Evolutionary conservation across 1,140 invertebrate genomes (phyloP), one percentile per base, ranked within the genome.

Genomic region (Himalopsyche phryganea): DNA sequence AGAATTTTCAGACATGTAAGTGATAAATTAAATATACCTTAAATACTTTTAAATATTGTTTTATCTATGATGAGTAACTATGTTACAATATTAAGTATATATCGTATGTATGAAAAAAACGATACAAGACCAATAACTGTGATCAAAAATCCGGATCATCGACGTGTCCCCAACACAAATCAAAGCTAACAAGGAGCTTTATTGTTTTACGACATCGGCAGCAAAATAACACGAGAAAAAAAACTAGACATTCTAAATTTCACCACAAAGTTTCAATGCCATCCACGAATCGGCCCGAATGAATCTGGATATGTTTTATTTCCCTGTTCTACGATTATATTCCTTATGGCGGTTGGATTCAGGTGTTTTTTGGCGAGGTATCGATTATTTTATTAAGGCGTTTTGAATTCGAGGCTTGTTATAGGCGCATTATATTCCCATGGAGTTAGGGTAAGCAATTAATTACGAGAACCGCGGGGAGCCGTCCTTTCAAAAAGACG

Each of bases 401-500:
- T 46, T 58, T 44, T n/a, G 46, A 14, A 10, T 13, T 9, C 15
- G 38, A 18, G 5, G 40, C 6, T 14, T 17, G 38, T 7, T 50
- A 47, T 51, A 19, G 51, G 42, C 41, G 53, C 54, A 63, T 64
- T 58, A 64, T 58, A 58, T 64, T 64, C 62, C 62, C 62, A 64
- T 64, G 62, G 62, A 47, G 58, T 40, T 38, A 45, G 50, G 58
- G 54, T 54, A 49, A 55, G 58, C 62, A 64, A 64, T 64, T 60
- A 64, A 64, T 64, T 64, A 64, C 51, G 35, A 51, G 11, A 53
- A 46, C 62, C 20, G 60, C 63, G 56, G 63, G 55, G 63, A 50
- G 63, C 55, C 55, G 63, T 65, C 63, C 60, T 58, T 59, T 65
- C 63, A 56, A 62, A 62, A 62, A 48, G 63, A 65, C 63, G 63